Evolutionary conservation across 2,113 vertebrate genomes (phyloP), one percentile per base, ranked within the genome.

Genomic region (Sigmodon hispidus): DNA sequence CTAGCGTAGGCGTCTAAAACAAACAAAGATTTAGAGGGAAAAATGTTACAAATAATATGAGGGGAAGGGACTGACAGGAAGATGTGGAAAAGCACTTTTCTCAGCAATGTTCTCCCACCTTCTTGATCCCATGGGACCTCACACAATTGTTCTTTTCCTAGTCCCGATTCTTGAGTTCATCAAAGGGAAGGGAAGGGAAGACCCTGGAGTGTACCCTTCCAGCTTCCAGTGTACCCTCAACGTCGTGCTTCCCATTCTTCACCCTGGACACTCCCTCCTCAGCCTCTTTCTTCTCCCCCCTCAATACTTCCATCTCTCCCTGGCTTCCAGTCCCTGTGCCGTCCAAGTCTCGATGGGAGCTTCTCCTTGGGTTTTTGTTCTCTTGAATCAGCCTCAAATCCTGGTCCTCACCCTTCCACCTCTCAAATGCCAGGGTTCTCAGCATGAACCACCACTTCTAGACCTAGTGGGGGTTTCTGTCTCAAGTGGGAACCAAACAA

Each of bases 161-260:
- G 36, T 81, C 63, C 17, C 89, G 55, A 92, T 59, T 19, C 59
- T 61, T 81, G 17, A 59, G n/a, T 36, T 88, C 19, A 79, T 34
- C 31, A 57, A 72, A 92, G 31, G 34, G 69, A 80, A 96, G 31
- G 34, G 69, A 80, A 96, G 21, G 59, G 72, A 93, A 94, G 65
- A 31, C 6, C 63, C 9, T 5, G 19, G 36, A 84, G 69, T 57
- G 65, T 57, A 61, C 87, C 92, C 89, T 86, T 84, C 7, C 22
- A 29, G 7, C 21, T 29, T 48, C 45, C n/a, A n/a, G n/a, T n/a
- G n/a, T n/a, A n/a, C n/a, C n/a, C n/a, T 67, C 75, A 72, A 45
- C 55, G 45, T 75, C 34, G 0, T 1, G 24, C 29, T 84, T 67
- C 10, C 45, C 21, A 57, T 36, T 86, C n/a, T 22, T 40, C 17